A percentile compares a stretch with the other conserved stretches of the same genome.
Evolutionary conservation across 2,113 vertebrate genomes (phyloP).

Genomic region (Alethe castanea): DNA sequence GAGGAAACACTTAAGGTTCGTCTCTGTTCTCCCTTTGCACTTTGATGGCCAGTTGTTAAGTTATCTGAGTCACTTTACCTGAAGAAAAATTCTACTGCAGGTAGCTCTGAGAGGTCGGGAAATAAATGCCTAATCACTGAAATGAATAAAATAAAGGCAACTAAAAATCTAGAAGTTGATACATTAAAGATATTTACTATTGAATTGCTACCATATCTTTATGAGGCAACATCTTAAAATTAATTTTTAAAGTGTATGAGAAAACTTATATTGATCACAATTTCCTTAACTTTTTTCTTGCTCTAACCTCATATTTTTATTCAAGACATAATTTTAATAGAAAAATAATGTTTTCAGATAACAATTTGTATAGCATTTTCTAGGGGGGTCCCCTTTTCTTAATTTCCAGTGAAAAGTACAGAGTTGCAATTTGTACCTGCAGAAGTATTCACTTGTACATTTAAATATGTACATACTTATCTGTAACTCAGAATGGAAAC

Average conservation of each 20-base stretch:
- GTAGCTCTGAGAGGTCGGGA: neutral
- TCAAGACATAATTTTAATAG: neutral
- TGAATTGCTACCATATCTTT: neutral
- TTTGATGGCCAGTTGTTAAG: neutral
- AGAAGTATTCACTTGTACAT: neutral
- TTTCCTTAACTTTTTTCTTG: neutral
- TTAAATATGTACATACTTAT: neutral
- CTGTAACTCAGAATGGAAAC: neutral
- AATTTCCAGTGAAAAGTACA: neutral
- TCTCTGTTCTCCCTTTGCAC: neutral
- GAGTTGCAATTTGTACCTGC: neutral
- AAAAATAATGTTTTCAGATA: neutral
- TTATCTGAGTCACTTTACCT: neutral
- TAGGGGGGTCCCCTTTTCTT: neutral
- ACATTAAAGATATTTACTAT: neutral
- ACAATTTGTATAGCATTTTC: neutral
- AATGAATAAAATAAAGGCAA: neutral
- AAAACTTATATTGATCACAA: neutral
- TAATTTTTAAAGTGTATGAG: neutral
- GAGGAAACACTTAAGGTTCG: neutral
- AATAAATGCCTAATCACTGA: neutral
- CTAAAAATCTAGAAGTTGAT: neutral
- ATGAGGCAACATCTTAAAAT: neutral
- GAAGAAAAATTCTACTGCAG: neutral
- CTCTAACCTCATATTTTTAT: neutral